These are phyloP conservation scores for Stratiomys singularior DNA, from an alignment of 2,888 invertebrate species.

Conservation along the genomic window DNA sequence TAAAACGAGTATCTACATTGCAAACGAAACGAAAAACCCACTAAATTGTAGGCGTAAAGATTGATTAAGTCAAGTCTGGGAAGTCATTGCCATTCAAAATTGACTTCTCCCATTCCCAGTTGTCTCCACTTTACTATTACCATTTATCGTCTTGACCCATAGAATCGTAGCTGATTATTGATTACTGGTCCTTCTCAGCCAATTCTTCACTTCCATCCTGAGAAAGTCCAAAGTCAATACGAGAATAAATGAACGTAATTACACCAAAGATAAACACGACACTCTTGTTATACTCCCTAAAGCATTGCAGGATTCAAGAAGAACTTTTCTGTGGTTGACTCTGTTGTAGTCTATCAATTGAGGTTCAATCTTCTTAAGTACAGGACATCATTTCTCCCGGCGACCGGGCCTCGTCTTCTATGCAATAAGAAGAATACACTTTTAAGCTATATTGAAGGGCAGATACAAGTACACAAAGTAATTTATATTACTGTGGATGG, in stretches of 20 bases:
- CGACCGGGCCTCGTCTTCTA: conserved; percentile 13
- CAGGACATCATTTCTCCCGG: conserved; percentile 48
- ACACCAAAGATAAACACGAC: conserved; percentile 56
- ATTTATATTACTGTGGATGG: background rate
- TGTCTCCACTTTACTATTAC: background rate
- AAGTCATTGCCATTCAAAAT: background rate
- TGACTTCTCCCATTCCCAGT: background rate
- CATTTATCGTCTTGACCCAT: background rate
- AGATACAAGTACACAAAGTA: background rate
- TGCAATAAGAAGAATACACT: conserved; percentile 52
- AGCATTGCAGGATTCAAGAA: background rate
- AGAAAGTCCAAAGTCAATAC: conserved; percentile 55
- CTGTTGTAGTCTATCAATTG: conserved; percentile 31
- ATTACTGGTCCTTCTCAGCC: conserved; percentile 55
- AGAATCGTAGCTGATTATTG: conserved; percentile 50
- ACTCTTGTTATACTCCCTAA: conserved; percentile 22
- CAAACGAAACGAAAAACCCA: background rate
- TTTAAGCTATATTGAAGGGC: conserved; percentile 26
- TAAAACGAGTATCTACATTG: background rate
- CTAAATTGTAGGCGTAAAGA: conserved; percentile 15
- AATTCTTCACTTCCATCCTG: conserved; percentile 54
- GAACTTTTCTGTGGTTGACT: conserved; percentile 18
- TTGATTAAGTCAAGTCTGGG: conserved; percentile 41
- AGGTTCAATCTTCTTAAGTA: conserved; percentile 38
- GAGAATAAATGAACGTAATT: conserved; percentile 56